Percentiles rank a stretch among this genome's conserved stretches.
Evolutionary conservation across 2,797 vertebrate genomes (phyloP).

Genomic region (Macrochelys suwanniensis): DNA sequence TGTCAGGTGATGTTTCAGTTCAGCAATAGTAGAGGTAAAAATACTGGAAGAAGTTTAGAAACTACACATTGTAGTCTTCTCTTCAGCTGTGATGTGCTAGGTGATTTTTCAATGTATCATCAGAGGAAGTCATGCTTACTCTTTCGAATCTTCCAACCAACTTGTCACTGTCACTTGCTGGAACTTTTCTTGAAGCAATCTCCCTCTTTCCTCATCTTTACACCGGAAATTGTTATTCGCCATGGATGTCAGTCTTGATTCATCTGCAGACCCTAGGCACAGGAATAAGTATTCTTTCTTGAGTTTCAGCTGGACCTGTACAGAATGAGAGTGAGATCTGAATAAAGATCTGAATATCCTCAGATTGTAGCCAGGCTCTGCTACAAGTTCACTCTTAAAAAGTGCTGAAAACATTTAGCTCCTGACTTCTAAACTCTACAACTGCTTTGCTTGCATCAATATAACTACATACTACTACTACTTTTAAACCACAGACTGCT

Average conservation of each 20-base stretch:
- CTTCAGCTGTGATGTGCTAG: background rate
- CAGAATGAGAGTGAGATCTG: background rate
- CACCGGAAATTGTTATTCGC: constrained; percentile 9
- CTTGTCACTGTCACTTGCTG: background rate
- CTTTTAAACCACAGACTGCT: background rate
- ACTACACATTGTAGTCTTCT: background rate
- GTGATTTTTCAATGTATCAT: background rate
- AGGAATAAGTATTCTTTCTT: background rate
- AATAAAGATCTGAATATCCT: background rate
- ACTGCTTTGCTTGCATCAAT: background rate
- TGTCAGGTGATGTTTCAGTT: background rate
- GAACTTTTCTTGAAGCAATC: constrained; percentile 3
- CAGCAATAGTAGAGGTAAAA: background rate
- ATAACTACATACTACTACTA: background rate
- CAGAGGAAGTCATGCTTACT: background rate
- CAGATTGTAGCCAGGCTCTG: background rate
- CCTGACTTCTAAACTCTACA: background rate
- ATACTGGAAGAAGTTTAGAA: background rate
- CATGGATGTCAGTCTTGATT: constrained; percentile 22
- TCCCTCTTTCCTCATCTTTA: background rate
- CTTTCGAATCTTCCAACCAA: background rate
- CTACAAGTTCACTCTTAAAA: background rate
- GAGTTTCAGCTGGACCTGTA: background rate
- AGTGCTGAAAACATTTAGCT: background rate
- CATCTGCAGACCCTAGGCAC: background rate